A percentile compares a stretch with the other conserved stretches of the same genome.
Evolutionary conservation across 2,888 invertebrate species (phyloP).

Genomic region (Aphodius granarius): DNA sequence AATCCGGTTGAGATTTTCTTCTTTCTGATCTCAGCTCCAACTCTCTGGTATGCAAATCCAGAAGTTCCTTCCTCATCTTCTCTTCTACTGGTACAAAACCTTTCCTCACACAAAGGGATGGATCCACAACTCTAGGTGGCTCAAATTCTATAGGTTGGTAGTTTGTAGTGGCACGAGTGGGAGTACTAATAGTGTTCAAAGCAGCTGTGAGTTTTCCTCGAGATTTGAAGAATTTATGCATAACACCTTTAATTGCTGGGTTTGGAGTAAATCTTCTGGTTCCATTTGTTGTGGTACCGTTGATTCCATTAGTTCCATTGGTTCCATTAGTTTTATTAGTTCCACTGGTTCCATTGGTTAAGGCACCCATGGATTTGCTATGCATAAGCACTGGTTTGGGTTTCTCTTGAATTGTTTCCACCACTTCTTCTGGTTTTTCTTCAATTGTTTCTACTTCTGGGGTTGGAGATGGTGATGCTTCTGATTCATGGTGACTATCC

Average conservation of each 20-base stretch:
- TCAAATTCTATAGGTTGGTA: slow-evolving; percentile 37
- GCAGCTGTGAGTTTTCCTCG: slow-evolving; percentile 66
- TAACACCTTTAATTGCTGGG: slow-evolving; percentile 65
- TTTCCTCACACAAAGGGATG: slow-evolving; percentile 68
- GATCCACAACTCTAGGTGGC: slow-evolving; percentile 49
- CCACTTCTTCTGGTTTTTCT: slow-evolving; percentile 1
- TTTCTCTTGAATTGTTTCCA: neutral
- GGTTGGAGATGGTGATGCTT: slow-evolving; percentile 22
- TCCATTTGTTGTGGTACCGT: slow-evolving; percentile 48
- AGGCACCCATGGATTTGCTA: slow-evolving; percentile 20
- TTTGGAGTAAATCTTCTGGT: slow-evolving; percentile 65
- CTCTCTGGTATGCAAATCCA: slow-evolving; percentile 74
- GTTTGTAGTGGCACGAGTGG: slow-evolving; percentile 22
- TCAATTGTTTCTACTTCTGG: slow-evolving; percentile 20
- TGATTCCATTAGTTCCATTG: slow-evolving; percentile 21
- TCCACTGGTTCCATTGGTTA: slow-evolving; percentile 13
- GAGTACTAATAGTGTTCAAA: slow-evolving; percentile 35
- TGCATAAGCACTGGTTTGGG: slow-evolving; percentile 16
- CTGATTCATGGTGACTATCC: neutral
- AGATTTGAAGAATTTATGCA: slow-evolving; percentile 83
- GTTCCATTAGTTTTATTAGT: slow-evolving; percentile 18
- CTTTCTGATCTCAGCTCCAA: slow-evolving; percentile 63
- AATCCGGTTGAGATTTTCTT: slow-evolving; percentile 64
- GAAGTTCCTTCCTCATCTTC: slow-evolving; percentile 83
- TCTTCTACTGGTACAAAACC: slow-evolving; percentile 85